Percentiles rank a stretch among this genome's conserved stretches.
Evolutionary conservation across 2,888 invertebrate species (phyloP).

Genomic region (Eristalis tenax): DNA sequence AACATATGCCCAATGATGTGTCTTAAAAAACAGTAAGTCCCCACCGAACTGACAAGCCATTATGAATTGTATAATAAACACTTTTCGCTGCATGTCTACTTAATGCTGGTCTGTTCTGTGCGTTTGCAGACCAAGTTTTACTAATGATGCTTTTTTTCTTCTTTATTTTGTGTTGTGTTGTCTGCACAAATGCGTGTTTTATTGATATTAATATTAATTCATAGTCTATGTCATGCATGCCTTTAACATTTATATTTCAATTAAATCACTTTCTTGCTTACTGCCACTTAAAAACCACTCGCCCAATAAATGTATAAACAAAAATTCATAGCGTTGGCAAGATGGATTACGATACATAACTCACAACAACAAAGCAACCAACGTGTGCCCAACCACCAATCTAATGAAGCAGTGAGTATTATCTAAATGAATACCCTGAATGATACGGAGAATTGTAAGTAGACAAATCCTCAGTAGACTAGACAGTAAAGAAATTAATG

Average conservation of each 20-base stretch:
- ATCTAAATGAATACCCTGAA: background rate
- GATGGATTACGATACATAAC: constrained; percentile 93
- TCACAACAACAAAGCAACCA: constrained; percentile 97
- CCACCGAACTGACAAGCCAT: background rate
- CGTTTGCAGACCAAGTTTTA: background rate
- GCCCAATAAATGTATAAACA: constrained; percentile 37
- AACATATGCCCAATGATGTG: constrained; percentile 99
- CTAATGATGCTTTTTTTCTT: background rate
- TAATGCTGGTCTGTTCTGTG: constrained; percentile 22
- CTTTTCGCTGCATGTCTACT: constrained; percentile 45
- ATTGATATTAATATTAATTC: background rate
- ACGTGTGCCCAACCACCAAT: constrained; percentile 96
- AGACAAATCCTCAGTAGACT: background rate
- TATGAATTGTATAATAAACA: constrained; percentile 5
- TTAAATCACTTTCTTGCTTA: constrained; percentile 32
- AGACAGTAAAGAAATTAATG: background rate
- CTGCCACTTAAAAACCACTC: background rate
- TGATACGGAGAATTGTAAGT: background rate
- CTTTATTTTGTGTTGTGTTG: constrained; percentile 15
- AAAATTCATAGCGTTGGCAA: constrained; percentile 91
- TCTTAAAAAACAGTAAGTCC: constrained; percentile 99
- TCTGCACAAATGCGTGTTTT: constrained; percentile 6
- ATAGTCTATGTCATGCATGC: constrained; percentile 51
- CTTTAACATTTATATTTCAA: constrained; percentile 36
- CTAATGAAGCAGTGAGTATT: constrained; percentile 99